phyloP scores from a whole-genome alignment of 2,888 invertebrate species.

The Bhutanitis thaidina region DNA sequence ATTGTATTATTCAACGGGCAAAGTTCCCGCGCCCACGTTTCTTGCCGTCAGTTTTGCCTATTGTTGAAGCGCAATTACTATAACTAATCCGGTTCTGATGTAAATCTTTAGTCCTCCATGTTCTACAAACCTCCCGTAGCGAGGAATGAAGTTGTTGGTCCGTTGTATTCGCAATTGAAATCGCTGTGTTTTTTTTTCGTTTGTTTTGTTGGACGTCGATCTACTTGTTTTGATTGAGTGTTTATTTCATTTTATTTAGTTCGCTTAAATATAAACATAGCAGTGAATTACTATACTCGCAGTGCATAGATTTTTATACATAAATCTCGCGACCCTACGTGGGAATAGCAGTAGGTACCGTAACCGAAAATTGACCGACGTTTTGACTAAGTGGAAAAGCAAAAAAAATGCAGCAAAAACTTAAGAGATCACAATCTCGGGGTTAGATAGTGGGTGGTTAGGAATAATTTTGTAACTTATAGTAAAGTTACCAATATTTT shows the following conservation, averaged over 20 bases:
- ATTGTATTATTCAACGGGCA: slow-evolving; percentile 14
- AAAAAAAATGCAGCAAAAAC: slow-evolving; percentile 28
- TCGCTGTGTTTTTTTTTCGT: neutral
- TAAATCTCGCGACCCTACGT: slow-evolving; percentile 11
- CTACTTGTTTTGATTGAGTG: too few relatives aligned
- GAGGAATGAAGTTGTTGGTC: slow-evolving; percentile 13
- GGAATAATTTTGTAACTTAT: too few relatives aligned
- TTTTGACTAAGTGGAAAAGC: slow-evolving; percentile 24
- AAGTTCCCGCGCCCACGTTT: slow-evolving; percentile 19
- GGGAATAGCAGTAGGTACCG: slow-evolving; percentile 23
- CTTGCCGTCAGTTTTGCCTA: slow-evolving; percentile 10
- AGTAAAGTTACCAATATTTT: too few relatives aligned
- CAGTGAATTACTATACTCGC: too few relatives aligned
- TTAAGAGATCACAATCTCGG: slow-evolving; percentile 17
- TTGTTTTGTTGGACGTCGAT: too few relatives aligned
- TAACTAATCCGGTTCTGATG: slow-evolving; percentile 17
- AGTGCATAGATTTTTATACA: neutral
- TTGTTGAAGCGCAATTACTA: slow-evolving; percentile 21
- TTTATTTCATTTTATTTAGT: too few relatives aligned
- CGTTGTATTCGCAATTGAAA: neutral
- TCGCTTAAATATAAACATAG: too few relatives aligned
- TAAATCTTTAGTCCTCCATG: slow-evolving; percentile 13
- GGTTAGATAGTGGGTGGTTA: slow-evolving; percentile 13
- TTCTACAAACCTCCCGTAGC: slow-evolving; percentile 15
- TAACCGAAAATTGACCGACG: slow-evolving; percentile 28